These are phyloP conservation scores for Cololabis saira DNA, from an alignment of 2,113 vertebrate genomes.

Conservation along the genomic window DNA sequence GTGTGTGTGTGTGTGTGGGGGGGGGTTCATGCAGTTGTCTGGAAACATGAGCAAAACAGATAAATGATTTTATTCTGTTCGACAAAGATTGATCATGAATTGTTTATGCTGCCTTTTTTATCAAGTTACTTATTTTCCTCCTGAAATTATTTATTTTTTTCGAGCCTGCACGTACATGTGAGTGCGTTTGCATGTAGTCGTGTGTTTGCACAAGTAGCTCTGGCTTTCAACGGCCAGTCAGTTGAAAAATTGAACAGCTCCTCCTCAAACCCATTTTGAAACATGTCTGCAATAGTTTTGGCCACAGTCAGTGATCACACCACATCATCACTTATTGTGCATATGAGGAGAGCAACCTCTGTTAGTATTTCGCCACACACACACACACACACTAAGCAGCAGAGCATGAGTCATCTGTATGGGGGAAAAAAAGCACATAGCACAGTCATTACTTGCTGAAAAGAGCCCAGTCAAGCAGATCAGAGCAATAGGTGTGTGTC, in stretches of 20 bases:
- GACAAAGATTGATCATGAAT: constrained; percentile 35
- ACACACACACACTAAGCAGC: constrained; percentile 9
- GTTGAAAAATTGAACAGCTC: constrained; percentile 72
- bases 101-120: constrained; percentile 35
- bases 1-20: constrained; percentile 19
- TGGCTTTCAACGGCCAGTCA: constrained; percentile 59
- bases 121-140: constrained; percentile 26
- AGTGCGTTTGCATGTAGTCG: constrained; percentile 1
- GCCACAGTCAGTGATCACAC: constrained; percentile 67
- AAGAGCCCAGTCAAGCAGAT: constrained; percentile 65
- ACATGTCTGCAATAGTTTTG: constrained; percentile 69
- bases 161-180: constrained; percentile 20
- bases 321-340: constrained; percentile 71
- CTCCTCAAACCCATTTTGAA: constrained; percentile 71
- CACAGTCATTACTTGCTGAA: constrained; percentile 64
- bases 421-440: constrained; percentile 68
- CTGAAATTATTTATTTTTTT: background rate
- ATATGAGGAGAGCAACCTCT: constrained; percentile 59
- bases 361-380: constrained; percentile 44
- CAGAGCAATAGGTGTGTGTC: constrained; percentile 27
- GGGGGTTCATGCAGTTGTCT: too few relatives aligned
- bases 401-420: constrained; percentile 64
- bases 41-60: constrained; percentile 22
- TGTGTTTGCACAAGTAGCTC: constrained; percentile 58
- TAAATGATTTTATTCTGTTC: constrained; percentile 20